A percentile compares a stretch with the other conserved stretches of the same genome.
Conservation (phyloP, 92 coral and sea anemone genomes). For the Palythoa caribaeorum region DNA sequence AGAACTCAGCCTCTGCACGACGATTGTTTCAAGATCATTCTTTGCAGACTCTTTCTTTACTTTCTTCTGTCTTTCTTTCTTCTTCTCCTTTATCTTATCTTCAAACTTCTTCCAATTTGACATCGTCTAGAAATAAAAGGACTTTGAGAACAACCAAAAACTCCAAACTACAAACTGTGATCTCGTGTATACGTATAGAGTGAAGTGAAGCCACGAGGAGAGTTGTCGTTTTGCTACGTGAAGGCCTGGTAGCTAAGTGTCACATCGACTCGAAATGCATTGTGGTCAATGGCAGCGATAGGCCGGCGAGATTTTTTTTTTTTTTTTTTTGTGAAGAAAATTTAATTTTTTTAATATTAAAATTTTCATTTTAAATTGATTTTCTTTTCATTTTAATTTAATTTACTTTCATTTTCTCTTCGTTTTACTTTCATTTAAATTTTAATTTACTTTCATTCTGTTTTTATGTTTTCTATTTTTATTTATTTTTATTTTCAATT, state of each 20-base stretch:
- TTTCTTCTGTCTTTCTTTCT: neutral
- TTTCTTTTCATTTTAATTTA: slow-evolving; percentile 28
- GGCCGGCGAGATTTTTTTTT: slow-evolving; percentile 53
- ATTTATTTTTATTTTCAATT: too few relatives aligned
- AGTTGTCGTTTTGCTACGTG: neutral
- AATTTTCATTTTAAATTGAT: slow-evolving; percentile 24
- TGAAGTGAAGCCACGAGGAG: neutral
- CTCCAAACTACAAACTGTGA: slow-evolving; percentile 9
- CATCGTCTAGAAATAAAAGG: slow-evolving; percentile 13
- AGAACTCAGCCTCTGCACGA: slow-evolving; percentile 54
- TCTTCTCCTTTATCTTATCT: neutral
- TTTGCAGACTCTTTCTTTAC: neutral
- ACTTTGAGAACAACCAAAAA: neutral
- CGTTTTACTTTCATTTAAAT: too few relatives aligned
- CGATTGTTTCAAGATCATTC: slow-evolving; percentile 23
- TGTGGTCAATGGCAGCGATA: slow-evolving; percentile 45
- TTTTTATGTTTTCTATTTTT: too few relatives aligned
- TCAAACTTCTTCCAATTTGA: slow-evolving; percentile 17
- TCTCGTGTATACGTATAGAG: too few relatives aligned
- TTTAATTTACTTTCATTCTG: too few relatives aligned
- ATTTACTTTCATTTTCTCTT: too few relatives aligned
- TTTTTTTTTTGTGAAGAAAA: neutral
- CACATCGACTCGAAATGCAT: too few relatives aligned
- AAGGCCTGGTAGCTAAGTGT: neutral
- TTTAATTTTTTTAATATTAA: slow-evolving; percentile 3